Evolutionary conservation across 2,888 invertebrate genomes (phyloP), one percentile per base, ranked within the genome.

Genomic region (Patella ulyssiponensis): DNA sequence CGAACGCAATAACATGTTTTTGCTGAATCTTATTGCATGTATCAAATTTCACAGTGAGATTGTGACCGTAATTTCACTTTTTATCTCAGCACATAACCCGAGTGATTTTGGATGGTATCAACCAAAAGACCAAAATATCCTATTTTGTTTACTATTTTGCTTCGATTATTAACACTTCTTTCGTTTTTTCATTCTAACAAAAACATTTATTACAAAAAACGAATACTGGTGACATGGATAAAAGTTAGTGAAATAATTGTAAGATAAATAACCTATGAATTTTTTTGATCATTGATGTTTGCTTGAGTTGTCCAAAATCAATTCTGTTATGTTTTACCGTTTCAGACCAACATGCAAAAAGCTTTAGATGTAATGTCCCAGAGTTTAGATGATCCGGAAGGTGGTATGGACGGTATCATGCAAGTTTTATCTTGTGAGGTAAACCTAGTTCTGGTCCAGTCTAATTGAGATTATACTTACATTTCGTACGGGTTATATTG

Each of bases 401-500:
- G 98, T 53, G 98, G 98, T 14, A 97, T 99, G 91, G 98, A 99
- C 93, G 99, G 98, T 15, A 96, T 99, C 84, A 98, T 99, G 96
- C 99, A 98, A 92, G 97, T 98, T 0, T 95, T 98, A 70, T 97
- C 97, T 20, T 93, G 93, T 84, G 88, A 91, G 80, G 92, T 92
- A 82, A 81, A 87, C 78, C 44, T 44, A 44, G 44, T 44, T 44
- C 44, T 44, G 44, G 9, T 44, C 9, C 9, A 44, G 7, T 44
- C 44, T 9, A 44, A 44, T 44, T 9, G 9, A 44, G 9, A 44
- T 44, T 44, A 44, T 44, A 44, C 44, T 7, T 1, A 9, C 9
- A 44, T 27, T 27, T 27, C 27, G 27, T 27, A 3, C 4, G 17
- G 4, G 23, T 74, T 69, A 33, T 15, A 64, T 71, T 69, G n/a